These are phyloP conservation scores for Lophura swinhoii DNA, from an alignment of 2,797 vertebrate species.

Conservation along the genomic window DNA sequence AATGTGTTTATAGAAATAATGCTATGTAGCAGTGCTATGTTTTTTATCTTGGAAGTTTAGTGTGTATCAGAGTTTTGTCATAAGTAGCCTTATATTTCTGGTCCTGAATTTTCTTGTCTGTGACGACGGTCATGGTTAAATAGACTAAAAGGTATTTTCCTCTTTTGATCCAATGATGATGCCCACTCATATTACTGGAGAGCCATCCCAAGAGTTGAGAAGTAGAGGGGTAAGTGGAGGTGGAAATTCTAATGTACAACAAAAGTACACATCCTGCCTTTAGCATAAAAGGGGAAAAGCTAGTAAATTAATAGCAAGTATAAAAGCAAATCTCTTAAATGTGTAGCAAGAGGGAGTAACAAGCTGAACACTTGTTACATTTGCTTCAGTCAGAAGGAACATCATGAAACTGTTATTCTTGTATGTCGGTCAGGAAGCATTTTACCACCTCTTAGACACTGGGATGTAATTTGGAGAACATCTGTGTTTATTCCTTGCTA, in stretches of 20 bases:
- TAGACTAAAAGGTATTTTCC: not conserved
- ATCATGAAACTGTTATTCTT: not conserved
- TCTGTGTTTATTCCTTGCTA: not conserved
- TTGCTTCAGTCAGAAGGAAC: not conserved
- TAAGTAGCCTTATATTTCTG: not conserved
- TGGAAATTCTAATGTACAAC: not conserved
- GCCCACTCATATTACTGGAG: not conserved
- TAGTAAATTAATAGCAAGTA: not conserved
- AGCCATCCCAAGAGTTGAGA: not conserved
- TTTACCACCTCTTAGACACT: not conserved
- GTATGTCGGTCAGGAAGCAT: not conserved
- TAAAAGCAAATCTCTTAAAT: not conserved
- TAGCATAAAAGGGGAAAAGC: not conserved
- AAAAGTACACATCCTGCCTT: not conserved
- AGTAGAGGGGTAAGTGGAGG: not conserved
- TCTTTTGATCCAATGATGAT: not conserved
- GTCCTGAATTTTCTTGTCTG: not conserved
- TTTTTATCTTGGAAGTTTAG: not conserved
- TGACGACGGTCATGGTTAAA: not conserved
- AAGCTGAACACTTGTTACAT: not conserved
- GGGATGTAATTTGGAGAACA: not conserved
- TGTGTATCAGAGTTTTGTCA: not conserved
- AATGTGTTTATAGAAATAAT: not conserved
- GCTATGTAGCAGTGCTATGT: not conserved
- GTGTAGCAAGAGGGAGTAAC: not conserved